Conservation (phyloP, 2,113 vertebrate genomes). For the Trogon melanurus region DNA sequence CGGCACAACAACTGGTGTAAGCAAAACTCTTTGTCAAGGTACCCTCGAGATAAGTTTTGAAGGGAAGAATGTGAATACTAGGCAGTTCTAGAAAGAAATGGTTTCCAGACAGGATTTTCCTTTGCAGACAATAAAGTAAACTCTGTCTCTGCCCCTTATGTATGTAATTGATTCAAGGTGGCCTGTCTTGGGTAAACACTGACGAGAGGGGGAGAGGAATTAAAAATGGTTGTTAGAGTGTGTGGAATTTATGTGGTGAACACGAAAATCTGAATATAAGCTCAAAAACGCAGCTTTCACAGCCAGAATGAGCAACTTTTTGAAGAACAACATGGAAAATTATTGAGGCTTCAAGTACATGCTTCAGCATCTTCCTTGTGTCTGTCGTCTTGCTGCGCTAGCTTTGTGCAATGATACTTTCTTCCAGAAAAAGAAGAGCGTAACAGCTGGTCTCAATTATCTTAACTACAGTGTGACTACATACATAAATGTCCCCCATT, state of each 20-base stretch:
- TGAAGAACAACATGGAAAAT: constrained; percentile 42
- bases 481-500: constrained; percentile 63
- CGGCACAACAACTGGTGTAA: neutral
- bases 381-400: constrained; percentile 16
- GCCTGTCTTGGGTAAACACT: neutral
- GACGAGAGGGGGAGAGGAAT: neutral
- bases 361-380: constrained; percentile 60
- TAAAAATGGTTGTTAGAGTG: neutral
- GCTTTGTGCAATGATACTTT: constrained; percentile 25
- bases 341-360: constrained; percentile 28
- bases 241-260: constrained; percentile 14
- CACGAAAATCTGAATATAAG: neutral
- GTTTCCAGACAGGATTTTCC: constrained; percentile 7
- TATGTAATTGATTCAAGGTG: constrained; percentile 51
- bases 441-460: constrained; percentile 79
- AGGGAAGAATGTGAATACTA: neutral
- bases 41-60: neutral
- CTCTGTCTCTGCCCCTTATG: neutral
- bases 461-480: constrained; percentile 60
- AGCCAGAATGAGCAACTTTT: constrained; percentile 47
- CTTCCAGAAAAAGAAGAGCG: constrained; percentile 58
- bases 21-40: neutral
- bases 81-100: neutral
- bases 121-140: constrained; percentile 32
- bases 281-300: constrained; percentile 13